These are phyloP conservation scores for Melieria crassipennis DNA, from an alignment of 2,888 invertebrate genomes.

Conservation along the genomic window DNA sequence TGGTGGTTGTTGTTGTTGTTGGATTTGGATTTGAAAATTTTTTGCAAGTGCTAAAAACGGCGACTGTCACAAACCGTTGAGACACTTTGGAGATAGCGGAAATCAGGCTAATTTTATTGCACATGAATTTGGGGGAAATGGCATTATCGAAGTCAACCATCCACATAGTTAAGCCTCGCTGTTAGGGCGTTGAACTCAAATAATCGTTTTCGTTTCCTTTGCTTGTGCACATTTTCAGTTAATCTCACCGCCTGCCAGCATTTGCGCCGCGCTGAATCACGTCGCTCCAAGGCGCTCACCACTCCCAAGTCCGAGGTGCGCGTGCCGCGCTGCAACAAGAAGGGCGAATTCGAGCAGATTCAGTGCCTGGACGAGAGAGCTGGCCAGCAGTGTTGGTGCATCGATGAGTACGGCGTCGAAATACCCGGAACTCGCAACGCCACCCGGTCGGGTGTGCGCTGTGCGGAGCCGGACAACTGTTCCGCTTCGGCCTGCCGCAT, in stretches of 20 bases:
- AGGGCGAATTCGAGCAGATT: conserved; percentile 79
- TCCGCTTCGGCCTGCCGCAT: conserved; percentile 85
- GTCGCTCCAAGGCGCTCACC: conserved; percentile 71
- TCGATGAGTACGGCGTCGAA: conserved; percentile 82
- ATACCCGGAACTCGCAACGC: conserved; percentile 75
- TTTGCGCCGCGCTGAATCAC: conserved; percentile 71
- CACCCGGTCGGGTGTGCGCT: conserved; percentile 52
- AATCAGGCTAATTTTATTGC: no score
- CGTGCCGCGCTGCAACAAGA: conserved; percentile 77
- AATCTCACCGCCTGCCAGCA: conserved; percentile 73
- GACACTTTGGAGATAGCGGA: no score
- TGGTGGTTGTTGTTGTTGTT: no score
- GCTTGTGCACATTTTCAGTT: conserved; percentile 47
- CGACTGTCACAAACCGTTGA: no score
- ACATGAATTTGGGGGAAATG: no score
- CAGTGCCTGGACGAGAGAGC: conserved; percentile 78
- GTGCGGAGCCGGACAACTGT: conserved; percentile 72
- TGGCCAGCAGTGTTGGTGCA: conserved; percentile 82
- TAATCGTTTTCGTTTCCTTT: no score
- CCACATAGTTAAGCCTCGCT: no score
- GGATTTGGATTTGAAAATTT: no score
- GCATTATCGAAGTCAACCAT: no score
- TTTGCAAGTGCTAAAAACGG: no score
- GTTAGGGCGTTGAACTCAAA: no score
- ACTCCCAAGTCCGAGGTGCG: conserved; percentile 61